Evolutionary conservation across 2,113 vertebrate species (phyloP), one percentile per base, ranked within the genome.

Genomic region (Porphyrio hochstetteri): DNA sequence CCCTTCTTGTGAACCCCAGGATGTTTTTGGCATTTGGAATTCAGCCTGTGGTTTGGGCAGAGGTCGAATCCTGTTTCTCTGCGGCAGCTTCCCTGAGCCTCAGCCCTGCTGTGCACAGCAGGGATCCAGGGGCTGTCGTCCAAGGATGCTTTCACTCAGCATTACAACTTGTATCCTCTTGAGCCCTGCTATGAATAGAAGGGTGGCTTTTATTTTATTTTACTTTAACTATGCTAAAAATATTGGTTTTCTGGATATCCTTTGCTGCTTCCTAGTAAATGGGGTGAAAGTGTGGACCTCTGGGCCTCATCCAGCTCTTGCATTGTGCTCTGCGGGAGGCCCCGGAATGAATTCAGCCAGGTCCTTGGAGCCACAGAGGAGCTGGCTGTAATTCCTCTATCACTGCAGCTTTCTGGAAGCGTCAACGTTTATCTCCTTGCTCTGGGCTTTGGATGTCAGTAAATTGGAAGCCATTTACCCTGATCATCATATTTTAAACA

Each of bases 71-170:
- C 68, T 70, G 56, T 46, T 86, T 36, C 68, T 92, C 20, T 1
- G 53, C 40, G 7, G 82, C 2, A 1, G 61, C 64, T 95, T 95
- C 42, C 86, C 78, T 71, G 86, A 74, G 78, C 67, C 71, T 91
- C 75, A 44, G 61, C 75, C 94, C 90, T 25, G 85, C 93, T 84
- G 93, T 53, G 92, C 90, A 71, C 93, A 94, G 93, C 72, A 5
- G 93, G 93, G 88, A 44, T 86, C 72, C 86, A 55, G 80, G 92
- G 68, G 76, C 76, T 92, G 82, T 81, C 15, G 5, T 95, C 86
- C 93, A 81, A 93, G 93, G 92, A 92, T 92, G 93, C 82, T 94
- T 90, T 90, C 82, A 35, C 88, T 94, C 93, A 68, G 90, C 74
- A 50, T 90, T 94, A 88, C 95, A 88, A 29, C 92, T 92, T 70